Percentiles rank a stretch among this genome's conserved stretches.
Conservation (phyloP, 2,113 vertebrate genomes). For the Gymnorhina tibicen region DNA sequence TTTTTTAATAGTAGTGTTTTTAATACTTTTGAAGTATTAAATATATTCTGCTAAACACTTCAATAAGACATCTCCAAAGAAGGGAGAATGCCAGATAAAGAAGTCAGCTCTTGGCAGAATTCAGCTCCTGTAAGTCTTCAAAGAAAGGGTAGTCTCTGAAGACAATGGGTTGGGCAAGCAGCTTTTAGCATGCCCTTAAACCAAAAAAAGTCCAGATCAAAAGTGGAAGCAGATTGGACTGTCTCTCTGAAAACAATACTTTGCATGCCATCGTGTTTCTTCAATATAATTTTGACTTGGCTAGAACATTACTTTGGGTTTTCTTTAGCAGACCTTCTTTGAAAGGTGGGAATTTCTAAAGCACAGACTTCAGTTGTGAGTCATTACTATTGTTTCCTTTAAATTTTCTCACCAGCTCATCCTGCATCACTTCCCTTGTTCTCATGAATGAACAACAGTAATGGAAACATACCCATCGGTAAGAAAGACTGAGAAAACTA, state of each 20-base stretch:
- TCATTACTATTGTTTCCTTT: slow-evolving; percentile 76
- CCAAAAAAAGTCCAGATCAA: slow-evolving; percentile 49
- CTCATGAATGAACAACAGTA: slow-evolving; percentile 64
- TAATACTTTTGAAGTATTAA: neutral
- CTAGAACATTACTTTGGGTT: slow-evolving; percentile 16
- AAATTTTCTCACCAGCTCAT: slow-evolving; percentile 71
- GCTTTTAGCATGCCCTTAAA: slow-evolving; percentile 57
- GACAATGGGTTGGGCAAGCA: slow-evolving; percentile 60
- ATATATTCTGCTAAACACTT: neutral
- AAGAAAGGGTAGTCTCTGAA: slow-evolving; percentile 36
- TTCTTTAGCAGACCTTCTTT: slow-evolving; percentile 53
- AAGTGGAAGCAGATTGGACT: slow-evolving; percentile 20
- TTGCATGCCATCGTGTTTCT: slow-evolving; percentile 45
- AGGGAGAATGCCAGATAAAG: neutral
- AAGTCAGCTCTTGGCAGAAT: neutral
- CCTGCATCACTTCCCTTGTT: slow-evolving; percentile 71
- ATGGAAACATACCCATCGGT: slow-evolving; percentile 35
- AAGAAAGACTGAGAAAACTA: neutral
- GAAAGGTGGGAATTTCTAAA: slow-evolving; percentile 69
- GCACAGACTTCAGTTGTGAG: slow-evolving; percentile 52
- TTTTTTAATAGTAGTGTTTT: neutral
- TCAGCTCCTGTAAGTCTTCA: neutral
- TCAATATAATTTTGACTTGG: slow-evolving; percentile 8
- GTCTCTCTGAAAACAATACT: slow-evolving; percentile 48
- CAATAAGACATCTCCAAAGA: neutral